Evolutionary conservation across 2,113 vertebrate species (phyloP), one percentile per base, ranked within the genome.

Genomic region (Ammospiza nelsoni): DNA sequence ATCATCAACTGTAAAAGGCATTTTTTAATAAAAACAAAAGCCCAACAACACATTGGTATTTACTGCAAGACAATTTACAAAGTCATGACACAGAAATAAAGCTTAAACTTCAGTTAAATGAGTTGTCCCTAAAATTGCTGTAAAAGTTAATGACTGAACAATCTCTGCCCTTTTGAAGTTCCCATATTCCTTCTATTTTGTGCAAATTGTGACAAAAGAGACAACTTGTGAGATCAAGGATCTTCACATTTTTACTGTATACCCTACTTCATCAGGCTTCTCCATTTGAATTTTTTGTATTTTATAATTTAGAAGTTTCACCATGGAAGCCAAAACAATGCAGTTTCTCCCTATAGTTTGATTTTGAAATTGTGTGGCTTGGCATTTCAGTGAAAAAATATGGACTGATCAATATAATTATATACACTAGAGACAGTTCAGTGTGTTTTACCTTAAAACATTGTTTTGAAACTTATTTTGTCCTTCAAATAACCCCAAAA

Each of bases 61-160:
- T 96, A 91, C 81, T 94, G 41, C 51, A 92, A 74, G 44, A 59
- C 71, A 92, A 84, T 94, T 95, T 95, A 93, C 86, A 81, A 92
- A 93, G 52, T 73, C 52, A 68, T 83, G 52, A 90, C 72, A 94
- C 41, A 55, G 41, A 65, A 78, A 79, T 87, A 92, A 96, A 92
- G 55, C 89, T 71, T 59, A 84, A 94, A 78, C 28, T 65, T 77
- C 33, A 84, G 55, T 82, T 85, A 84, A 79, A 67, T 43, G 61
- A 93, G 31, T 63, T 71, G 51, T 80, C 55, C 46, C 73, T 73
- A 19, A 90, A 84, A 25, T 27, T 33, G 12, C 67, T 51, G 57
- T 18, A 91, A 59, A 80, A 89, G 54, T 9, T 35, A 62, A 31
- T 27, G 17, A 31, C 17, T 80, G 52, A 59, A 16, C 12, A 54